phyloP scores from a whole-genome alignment of 2,113 vertebrate genomes.

The Artemisiospiza belli region DNA sequence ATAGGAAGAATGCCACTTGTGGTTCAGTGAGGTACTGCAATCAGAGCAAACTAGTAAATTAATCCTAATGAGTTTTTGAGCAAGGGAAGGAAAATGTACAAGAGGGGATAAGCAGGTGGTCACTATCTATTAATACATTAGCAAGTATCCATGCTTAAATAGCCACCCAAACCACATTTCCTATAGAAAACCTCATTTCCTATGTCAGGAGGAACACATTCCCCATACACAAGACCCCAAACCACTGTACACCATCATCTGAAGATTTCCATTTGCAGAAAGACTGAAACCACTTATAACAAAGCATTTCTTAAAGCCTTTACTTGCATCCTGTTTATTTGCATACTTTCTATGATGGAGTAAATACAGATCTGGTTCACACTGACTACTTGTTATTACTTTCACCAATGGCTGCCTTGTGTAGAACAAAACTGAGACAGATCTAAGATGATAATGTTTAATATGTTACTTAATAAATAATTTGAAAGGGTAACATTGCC shows the following conservation, averaged over 20 bases:
- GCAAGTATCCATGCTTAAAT: background rate
- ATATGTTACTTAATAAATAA: background rate
- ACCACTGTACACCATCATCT: background rate
- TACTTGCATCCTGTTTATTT: conserved; percentile 9
- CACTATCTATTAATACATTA: background rate
- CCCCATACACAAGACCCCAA: background rate
- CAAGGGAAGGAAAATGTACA: background rate
- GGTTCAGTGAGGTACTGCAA: background rate
- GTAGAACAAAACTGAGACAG: background rate
- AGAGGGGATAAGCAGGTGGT: background rate
- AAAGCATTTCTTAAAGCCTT: background rate
- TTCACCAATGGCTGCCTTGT: background rate
- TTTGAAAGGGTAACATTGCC: background rate
- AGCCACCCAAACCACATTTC: background rate
- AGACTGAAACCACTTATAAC: background rate
- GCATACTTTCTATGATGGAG: background rate
- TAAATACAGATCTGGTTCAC: background rate
- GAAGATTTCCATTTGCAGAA: background rate
- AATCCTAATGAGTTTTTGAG: background rate
- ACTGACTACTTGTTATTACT: background rate
- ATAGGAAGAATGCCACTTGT: background rate
- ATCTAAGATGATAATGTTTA: background rate
- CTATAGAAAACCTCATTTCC: background rate
- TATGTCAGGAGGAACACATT: background rate
- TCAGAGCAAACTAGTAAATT: background rate